phyloP scores from a whole-genome alignment of 2,797 vertebrate genomes.

The Alosa sapidissima region DNA sequence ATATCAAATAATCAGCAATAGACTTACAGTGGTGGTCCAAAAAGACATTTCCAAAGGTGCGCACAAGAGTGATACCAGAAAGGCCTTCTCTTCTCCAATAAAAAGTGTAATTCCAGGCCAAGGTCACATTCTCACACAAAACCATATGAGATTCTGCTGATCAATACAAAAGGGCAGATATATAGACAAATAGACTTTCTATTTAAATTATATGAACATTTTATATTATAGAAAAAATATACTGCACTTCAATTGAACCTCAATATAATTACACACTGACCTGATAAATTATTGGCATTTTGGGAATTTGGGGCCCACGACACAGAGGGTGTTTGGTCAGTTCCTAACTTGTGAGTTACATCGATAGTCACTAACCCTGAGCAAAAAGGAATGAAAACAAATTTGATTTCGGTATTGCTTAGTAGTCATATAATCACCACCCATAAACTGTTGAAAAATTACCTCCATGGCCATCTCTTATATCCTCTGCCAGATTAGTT shows the following conservation, averaged over 20 bases:
- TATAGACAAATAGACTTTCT: too few relatives aligned
- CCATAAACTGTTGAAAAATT: slow-evolving; percentile 29
- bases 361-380: slow-evolving; percentile 72
- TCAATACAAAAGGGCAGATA: slow-evolving; percentile 14
- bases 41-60: slow-evolving; percentile 67
- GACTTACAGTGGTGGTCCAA: slow-evolving; percentile 61
- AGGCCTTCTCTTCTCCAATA: slow-evolving; percentile 80
- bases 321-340: slow-evolving; percentile 66
- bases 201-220: too few relatives aligned
- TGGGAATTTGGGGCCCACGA: slow-evolving; percentile 39
- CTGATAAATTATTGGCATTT: neutral
- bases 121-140: slow-evolving; percentile 74
- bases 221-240: neutral
- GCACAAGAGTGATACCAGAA: slow-evolving; percentile 71
- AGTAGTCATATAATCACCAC: slow-evolving; percentile 8
- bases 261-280: neutral
- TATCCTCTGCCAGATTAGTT: slow-evolving; percentile 54
- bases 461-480: slow-evolving; percentile 74
- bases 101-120: slow-evolving; percentile 84
- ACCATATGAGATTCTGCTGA: slow-evolving; percentile 16
- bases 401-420: neutral
- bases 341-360: slow-evolving; percentile 66
- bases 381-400: slow-evolving; percentile 10
- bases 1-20: neutral
- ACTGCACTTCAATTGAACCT: too few relatives aligned